These are phyloP conservation scores for Dicerorhinus sumatrensis DNA, from an alignment of 2,113 vertebrate species.

Conservation along the genomic window DNA sequence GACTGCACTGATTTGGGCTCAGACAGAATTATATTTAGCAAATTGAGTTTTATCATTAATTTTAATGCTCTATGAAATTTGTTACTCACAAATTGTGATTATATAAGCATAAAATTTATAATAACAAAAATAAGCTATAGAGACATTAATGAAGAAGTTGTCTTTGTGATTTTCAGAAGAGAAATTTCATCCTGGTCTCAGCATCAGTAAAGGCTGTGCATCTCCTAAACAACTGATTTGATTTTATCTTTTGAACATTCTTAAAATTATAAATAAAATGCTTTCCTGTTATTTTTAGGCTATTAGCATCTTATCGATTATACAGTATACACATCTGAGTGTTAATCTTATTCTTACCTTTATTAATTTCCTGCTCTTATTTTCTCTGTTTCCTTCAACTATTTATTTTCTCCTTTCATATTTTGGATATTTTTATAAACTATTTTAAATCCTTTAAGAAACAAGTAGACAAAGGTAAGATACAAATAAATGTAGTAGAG, in stretches of 20 bases:
- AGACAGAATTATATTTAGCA: background rate
- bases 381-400: slow-evolving; percentile 27
- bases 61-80: slow-evolving; percentile 53
- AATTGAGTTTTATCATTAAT: background rate
- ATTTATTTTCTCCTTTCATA: background rate
- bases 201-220: background rate
- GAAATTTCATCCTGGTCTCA: background rate
- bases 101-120: background rate
- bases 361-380: background rate
- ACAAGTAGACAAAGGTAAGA: background rate
- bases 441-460: background rate
- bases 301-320: background rate
- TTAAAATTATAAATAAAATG: slow-evolving; percentile 16
- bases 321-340: background rate
- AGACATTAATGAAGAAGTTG: background rate
- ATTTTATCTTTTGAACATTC: background rate
- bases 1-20: background rate
- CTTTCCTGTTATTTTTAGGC: background rate
- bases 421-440: background rate
- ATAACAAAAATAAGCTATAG: background rate
- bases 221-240: background rate
- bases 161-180: background rate
- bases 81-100: background rate
- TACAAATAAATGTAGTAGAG: background rate
- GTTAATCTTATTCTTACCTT: background rate